Evolutionary conservation across 2,888 invertebrate genomes (phyloP).

Genomic region (Plebejus melissa): DNA sequence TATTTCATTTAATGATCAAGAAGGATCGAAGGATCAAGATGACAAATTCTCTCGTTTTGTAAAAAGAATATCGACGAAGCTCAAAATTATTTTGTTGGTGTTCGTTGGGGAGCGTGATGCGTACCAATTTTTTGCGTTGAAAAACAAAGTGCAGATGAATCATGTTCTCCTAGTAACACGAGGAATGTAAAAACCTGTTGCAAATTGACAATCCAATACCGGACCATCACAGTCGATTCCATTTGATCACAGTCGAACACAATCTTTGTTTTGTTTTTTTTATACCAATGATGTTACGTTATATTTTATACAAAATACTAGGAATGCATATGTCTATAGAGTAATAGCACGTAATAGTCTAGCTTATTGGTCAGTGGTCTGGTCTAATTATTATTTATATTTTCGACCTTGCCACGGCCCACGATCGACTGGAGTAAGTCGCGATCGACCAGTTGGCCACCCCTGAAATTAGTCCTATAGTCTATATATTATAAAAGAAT

Average conservation of each 20-base stretch:
- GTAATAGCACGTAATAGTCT: not conserved
- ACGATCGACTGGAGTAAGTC: too few species aligned
- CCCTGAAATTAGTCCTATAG: too few species aligned
- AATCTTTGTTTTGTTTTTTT: constrained; percentile 12
- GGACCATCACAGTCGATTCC: too few species aligned
- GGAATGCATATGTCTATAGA: constrained; percentile 39
- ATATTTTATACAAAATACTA: constrained; percentile 55
- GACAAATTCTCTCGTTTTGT: too few species aligned
- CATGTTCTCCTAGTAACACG: constrained; percentile 30
- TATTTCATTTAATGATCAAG: too few species aligned
- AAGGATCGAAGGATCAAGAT: too few species aligned
- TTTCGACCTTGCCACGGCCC: too few species aligned
- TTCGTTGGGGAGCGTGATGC: not conserved
- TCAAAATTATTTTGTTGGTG: not conserved
- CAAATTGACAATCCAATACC: constrained; percentile 5
- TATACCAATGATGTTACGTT: constrained; percentile 55
- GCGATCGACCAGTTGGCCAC: too few species aligned
- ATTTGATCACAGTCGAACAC: too few species aligned
- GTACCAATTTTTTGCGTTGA: not conserved
- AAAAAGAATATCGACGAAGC: not conserved
- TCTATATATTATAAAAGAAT: not conserved
- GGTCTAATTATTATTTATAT: too few species aligned
- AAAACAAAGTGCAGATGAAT: not conserved
- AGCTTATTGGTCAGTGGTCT: too few species aligned
- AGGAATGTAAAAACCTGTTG: constrained; percentile 34